Evolutionary conservation across 1,140 invertebrate species (phyloP).

Genomic region (Anastrepha ludens): DNA sequence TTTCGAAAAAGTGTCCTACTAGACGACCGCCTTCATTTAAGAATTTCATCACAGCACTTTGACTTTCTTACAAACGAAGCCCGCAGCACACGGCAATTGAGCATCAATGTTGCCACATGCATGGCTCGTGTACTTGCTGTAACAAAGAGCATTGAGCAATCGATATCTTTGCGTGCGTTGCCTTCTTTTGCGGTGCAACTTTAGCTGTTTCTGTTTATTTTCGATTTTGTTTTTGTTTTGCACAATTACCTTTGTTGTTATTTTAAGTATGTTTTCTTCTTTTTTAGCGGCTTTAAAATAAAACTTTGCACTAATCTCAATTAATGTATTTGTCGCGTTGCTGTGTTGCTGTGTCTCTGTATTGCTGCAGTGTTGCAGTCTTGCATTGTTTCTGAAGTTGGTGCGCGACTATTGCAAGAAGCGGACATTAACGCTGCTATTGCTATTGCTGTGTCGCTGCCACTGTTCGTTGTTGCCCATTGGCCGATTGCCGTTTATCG

Average conservation of each 20-base stretch:
- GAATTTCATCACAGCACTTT: constrained; percentile 1
- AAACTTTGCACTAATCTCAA: constrained; percentile 50
- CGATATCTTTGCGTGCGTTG: constrained; percentile 38
- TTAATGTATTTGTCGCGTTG: constrained; percentile 51
- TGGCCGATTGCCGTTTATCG: not conserved
- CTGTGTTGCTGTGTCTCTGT: not conserved
- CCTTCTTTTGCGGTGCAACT: not conserved
- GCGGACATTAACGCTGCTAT: not conserved
- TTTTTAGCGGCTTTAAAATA: constrained; percentile 18
- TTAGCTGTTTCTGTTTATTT: not conserved
- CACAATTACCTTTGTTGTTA: constrained; percentile 20
- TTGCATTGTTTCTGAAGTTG: not conserved
- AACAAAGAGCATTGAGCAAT: not conserved
- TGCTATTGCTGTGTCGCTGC: constrained; percentile 6
- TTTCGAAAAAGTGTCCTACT: too few species aligned
- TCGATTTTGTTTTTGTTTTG: not conserved
- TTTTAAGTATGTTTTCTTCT: not conserved
- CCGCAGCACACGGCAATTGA: not conserved
- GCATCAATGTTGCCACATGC: constrained; percentile 28
- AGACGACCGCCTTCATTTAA: too few species aligned
- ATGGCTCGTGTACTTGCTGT: not conserved
- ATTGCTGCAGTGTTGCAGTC: too few species aligned
- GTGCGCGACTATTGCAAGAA: not conserved
- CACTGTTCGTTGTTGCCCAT: constrained; percentile 40
- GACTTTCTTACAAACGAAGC: not conserved